phyloP scores from a whole-genome alignment of 2,888 invertebrate genomes.

The Cistogaster globosa region DNA sequence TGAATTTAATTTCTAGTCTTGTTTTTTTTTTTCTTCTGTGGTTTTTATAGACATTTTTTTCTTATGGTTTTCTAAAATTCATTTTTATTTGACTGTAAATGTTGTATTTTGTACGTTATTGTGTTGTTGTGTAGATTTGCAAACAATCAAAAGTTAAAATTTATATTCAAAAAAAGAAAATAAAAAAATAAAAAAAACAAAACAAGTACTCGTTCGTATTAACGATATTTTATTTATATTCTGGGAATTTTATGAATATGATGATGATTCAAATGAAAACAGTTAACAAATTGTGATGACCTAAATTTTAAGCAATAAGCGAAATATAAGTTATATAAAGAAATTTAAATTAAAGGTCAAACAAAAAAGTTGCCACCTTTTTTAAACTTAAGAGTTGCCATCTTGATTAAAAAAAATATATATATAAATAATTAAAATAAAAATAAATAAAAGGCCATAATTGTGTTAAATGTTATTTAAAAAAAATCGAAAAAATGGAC shows the following conservation, averaged over 20 bases:
- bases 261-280: conserved; percentile 25
- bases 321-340: neutral
- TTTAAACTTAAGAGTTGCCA: too few species aligned
- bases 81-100: conserved; percentile 5
- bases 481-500: too few species aligned
- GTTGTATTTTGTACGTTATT: conserved; percentile 9
- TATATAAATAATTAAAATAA: too few species aligned
- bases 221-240: conserved; percentile 42
- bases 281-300: conserved; percentile 38
- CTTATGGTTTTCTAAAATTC: neutral
- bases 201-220: neutral
- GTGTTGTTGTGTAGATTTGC: conserved; percentile 27
- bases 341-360: conserved; percentile 22
- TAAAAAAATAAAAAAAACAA: neutral
- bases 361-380: neutral
- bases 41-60: conserved; percentile 21
- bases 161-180: conserved; percentile 38
- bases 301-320: conserved; percentile 16
- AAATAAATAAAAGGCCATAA: too few species aligned
- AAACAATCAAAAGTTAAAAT: conserved; percentile 56
- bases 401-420: too few species aligned
- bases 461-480: too few species aligned
- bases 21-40: neutral
- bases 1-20: conserved; percentile 63
- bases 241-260: conserved; percentile 39